These are phyloP conservation scores for Argopecten irradians DNA, from an alignment of 1,140 invertebrate species.

Conservation along the genomic window DNA sequence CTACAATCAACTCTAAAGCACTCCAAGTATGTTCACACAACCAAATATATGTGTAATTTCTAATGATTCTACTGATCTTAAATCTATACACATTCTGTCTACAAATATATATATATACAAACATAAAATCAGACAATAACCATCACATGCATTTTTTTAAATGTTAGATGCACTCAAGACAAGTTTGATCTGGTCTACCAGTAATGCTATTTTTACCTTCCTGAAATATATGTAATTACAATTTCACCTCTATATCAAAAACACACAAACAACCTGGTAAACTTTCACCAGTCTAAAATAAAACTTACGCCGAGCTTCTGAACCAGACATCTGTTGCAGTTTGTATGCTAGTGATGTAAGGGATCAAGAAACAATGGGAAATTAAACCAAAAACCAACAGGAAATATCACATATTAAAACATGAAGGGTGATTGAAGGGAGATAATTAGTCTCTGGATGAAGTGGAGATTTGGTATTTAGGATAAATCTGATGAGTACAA, in stretches of 20 bases:
- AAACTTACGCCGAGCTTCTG: slow-evolving; percentile 6
- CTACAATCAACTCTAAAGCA: neutral
- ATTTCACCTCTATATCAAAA: neutral
- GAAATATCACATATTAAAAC: neutral
- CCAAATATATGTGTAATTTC: neutral
- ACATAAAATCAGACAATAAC: neutral
- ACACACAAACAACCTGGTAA: neutral
- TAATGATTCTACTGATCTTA: too few species aligned
- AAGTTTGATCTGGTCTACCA: neutral
- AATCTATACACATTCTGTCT: too few species aligned
- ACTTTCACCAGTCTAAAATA: neutral
- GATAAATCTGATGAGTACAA: neutral
- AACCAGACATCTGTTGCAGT: slow-evolving; percentile 12
- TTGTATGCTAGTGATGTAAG: neutral
- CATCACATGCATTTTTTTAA: neutral
- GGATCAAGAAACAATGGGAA: neutral
- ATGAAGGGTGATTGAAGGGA: neutral
- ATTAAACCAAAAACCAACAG: neutral
- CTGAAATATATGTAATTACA: neutral
- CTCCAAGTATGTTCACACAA: neutral
- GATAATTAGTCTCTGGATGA: neutral
- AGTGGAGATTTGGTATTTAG: neutral
- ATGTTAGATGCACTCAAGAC: neutral
- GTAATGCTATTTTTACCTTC: neutral
- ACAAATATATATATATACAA: too few species aligned